Evolutionary conservation across 1,140 invertebrate species (phyloP).

Genomic region (Papilio helenus): DNA sequence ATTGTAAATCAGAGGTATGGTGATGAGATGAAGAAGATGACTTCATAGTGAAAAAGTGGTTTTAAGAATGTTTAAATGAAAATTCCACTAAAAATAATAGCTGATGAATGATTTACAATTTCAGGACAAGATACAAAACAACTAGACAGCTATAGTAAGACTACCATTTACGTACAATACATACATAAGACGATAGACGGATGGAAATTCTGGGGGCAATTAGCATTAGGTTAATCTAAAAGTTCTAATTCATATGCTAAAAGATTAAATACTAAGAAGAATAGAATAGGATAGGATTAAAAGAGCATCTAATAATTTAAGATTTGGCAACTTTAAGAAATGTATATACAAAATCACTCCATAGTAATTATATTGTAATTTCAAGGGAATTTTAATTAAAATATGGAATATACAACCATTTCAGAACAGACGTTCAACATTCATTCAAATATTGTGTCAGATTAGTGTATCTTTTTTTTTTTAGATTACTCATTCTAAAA

Average conservation of each 20-base stretch:
- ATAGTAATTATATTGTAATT: conserved; percentile 32
- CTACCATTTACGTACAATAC: conserved; percentile 77
- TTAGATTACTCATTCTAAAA: neutral
- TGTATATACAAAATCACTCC: conserved; percentile 59
- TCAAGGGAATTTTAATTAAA: neutral
- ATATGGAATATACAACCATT: neutral
- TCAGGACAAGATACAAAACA: conserved; percentile 55
- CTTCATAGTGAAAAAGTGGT: no score
- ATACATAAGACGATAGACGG: conserved; percentile 82
- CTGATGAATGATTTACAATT: conserved; percentile 46
- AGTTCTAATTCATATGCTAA: conserved; percentile 68
- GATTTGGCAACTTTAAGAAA: conserved; percentile 65
- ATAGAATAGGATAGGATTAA: conserved; percentile 49
- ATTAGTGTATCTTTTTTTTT: neutral
- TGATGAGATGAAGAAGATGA: neutral
- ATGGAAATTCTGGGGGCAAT: conserved; percentile 83
- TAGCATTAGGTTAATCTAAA: conserved; percentile 75
- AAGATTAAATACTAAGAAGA: conserved; percentile 65
- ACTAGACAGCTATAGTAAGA: conserved; percentile 70
- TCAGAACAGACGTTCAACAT: neutral
- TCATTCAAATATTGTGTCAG: neutral
- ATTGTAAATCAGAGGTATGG: conserved; percentile 37
- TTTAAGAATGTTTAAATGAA: no score
- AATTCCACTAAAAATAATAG: neutral
- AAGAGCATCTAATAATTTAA: conserved; percentile 50